A percentile compares a stretch with the other conserved stretches of the same genome.
Conservation (phyloP, 2,888 invertebrate genomes). For the Orthosia cruda region DNA sequence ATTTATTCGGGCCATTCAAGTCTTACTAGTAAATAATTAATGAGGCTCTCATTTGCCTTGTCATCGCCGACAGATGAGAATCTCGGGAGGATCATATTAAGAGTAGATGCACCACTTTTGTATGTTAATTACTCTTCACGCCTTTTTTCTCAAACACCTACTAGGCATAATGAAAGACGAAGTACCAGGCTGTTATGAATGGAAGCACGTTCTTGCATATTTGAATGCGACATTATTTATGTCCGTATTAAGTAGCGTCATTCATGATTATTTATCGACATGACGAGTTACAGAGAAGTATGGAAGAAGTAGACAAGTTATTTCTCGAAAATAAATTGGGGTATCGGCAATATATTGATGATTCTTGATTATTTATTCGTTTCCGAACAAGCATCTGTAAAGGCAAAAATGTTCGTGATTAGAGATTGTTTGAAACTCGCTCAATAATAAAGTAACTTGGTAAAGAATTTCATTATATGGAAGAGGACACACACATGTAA, state of each 20-base stretch:
- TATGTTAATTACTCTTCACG: constrained; percentile 81
- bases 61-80: constrained; percentile 71
- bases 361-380: constrained; percentile 38
- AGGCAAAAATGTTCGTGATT: constrained; percentile 29
- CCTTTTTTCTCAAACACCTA: constrained; percentile 67
- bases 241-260: constrained; percentile 51
- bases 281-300: too few relatives aligned
- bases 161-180: constrained; percentile 69
- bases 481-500: constrained; percentile 13
- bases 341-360: too few relatives aligned
- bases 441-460: constrained; percentile 35
- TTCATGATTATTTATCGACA: constrained; percentile 31
- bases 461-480: constrained; percentile 51
- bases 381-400: constrained; percentile 13
- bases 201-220: constrained; percentile 49
- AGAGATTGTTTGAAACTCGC: constrained; percentile 21
- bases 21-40: constrained; percentile 78
- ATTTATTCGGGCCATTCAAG: constrained; percentile 68
- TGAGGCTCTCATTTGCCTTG: constrained; percentile 75
- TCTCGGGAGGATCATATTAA: constrained; percentile 47
- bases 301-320: too few relatives aligned
- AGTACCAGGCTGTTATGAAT: constrained; percentile 62
- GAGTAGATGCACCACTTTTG: constrained; percentile 79
- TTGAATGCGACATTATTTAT: constrained; percentile 49
- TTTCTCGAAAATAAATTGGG: too few relatives aligned